phyloP scores from a whole-genome alignment of 2,113 vertebrate species.

The Malurus cyaneus region DNA sequence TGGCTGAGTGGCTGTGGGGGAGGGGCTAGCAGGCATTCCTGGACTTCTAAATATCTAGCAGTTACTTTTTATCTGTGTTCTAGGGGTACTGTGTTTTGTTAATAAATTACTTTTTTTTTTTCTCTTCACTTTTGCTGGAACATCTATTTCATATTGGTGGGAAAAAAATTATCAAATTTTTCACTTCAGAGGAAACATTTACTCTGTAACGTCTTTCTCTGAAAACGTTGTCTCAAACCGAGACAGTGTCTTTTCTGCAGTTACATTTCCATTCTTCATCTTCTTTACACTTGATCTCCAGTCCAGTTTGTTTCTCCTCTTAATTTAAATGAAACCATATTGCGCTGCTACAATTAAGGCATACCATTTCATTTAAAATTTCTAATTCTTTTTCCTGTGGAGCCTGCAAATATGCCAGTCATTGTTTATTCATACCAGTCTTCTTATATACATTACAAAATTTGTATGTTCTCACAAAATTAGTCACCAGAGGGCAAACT shows the following conservation, averaged over 20 bases:
- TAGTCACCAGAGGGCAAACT: constrained; percentile 59
- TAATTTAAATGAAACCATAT: background rate
- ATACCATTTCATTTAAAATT: background rate
- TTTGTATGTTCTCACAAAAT: background rate
- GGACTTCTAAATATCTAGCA: too few species aligned
- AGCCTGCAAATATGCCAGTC: background rate
- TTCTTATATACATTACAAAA: background rate
- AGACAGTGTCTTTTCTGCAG: background rate
- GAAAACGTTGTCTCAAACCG: too few species aligned
- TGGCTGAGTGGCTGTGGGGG: too few species aligned
- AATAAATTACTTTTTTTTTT: too few species aligned
- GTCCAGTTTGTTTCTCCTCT: background rate
- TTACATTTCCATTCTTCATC: background rate
- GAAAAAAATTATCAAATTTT: too few species aligned
- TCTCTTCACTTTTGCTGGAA: too few species aligned
- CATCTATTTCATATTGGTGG: too few species aligned
- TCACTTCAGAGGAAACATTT: too few species aligned
- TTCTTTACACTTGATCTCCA: background rate
- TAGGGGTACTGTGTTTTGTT: too few species aligned
- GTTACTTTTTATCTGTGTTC: too few species aligned
- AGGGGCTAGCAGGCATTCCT: too few species aligned
- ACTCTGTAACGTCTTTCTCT: too few species aligned
- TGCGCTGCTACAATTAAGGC: background rate
- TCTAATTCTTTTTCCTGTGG: background rate
- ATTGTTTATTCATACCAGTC: background rate